These are phyloP conservation scores for Amphilophus citrinellus DNA, from an alignment of 2,113 vertebrate genomes.

Conservation along the genomic window DNA sequence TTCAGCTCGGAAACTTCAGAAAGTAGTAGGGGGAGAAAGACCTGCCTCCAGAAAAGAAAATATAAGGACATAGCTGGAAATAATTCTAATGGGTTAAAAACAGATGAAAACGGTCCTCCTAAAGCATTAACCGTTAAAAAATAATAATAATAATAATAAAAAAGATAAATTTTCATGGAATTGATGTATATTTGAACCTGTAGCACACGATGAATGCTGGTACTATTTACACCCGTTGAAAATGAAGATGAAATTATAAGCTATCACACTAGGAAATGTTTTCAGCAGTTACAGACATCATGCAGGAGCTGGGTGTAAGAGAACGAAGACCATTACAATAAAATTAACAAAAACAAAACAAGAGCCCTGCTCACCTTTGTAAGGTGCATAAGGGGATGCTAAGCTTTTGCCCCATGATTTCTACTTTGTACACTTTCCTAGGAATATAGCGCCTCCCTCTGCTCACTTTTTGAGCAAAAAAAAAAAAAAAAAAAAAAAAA, in stretches of 20 bases:
- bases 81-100: not conserved
- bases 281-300: not conserved
- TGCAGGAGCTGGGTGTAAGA: not conserved
- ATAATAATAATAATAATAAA: not conserved
- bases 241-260: conserved; percentile 3
- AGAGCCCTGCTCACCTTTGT: conserved; percentile 5
- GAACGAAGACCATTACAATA: not conserved
- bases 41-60: not conserved
- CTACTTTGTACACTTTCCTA: not conserved
- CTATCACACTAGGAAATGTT: not conserved
- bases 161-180: not conserved
- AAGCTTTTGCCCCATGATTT: not conserved
- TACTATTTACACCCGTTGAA: conserved; percentile 6
- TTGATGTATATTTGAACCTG: conserved; percentile 15
- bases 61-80: conserved; percentile 7
- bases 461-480: conserved; percentile 17
- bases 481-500: no score
- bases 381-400: not conserved
- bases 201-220: not conserved
- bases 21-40: conserved; percentile 64
- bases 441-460: conserved; percentile 41
- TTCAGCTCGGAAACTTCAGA: conserved; percentile 93
- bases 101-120: conserved; percentile 13
- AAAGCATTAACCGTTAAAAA: not conserved
- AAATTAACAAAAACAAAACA: not conserved